Evolutionary conservation across 2,888 invertebrate genomes (phyloP).

Genomic region (Pristionchus exspectatus): DNA sequence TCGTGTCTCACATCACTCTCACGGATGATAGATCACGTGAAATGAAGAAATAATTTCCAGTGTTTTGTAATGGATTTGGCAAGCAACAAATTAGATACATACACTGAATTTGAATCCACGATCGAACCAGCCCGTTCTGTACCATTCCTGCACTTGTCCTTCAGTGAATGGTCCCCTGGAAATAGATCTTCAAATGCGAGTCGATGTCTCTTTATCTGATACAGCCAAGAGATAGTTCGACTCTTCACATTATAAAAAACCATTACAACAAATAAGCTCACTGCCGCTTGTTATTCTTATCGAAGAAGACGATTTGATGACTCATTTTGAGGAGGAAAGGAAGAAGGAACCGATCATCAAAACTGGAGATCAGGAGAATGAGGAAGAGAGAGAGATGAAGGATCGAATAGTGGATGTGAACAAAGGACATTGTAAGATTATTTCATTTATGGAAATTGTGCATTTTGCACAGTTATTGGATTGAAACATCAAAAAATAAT

Average conservation of each 20-base stretch:
- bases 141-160: background rate
- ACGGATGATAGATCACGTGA: background rate
- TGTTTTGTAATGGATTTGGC: too few relatives aligned
- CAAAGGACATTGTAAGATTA: too few relatives aligned
- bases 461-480: too few relatives aligned
- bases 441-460: too few relatives aligned
- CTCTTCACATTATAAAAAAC: too few relatives aligned
- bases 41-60: background rate
- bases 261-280: background rate
- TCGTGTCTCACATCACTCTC: background rate
- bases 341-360: background rate
- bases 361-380: background rate
- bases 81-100: background rate
- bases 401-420: background rate
- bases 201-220: too few relatives aligned
- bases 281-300: background rate
- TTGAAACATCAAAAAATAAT: too few relatives aligned
- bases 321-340: background rate
- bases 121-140: background rate
- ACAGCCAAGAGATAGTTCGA: too few relatives aligned
- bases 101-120: background rate
- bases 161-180: background rate
- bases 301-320: background rate
- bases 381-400: background rate
- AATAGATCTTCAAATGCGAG: background rate